Percentiles rank a stretch among this genome's conserved stretches.
Conservation (phyloP, 2,797 vertebrate genomes). For the Rhinichthys osculus region DNA sequence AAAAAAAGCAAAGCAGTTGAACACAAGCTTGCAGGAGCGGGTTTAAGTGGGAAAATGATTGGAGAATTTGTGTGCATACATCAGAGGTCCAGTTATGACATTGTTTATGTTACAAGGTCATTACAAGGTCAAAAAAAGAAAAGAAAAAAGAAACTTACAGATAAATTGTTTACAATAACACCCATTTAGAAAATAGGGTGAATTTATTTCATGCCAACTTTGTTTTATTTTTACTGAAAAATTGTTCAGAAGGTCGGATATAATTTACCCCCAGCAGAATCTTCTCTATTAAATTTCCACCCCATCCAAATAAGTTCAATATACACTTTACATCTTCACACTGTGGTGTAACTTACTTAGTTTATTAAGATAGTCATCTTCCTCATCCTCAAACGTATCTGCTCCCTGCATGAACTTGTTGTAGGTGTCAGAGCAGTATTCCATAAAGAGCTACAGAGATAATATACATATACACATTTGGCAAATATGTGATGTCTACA, state of each 20-base stretch:
- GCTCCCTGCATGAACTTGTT: conserved; percentile 89
- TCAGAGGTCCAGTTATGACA: not conserved
- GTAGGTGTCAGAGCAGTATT: conserved; percentile 88
- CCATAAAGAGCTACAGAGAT: conserved; percentile 83
- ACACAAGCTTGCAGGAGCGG: not conserved
- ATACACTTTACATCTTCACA: not conserved
- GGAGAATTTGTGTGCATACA: not conserved
- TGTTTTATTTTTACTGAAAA: not conserved
- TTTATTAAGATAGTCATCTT: conserved; percentile 80
- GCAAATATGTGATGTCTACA: not conserved
- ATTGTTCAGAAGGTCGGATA: not conserved
- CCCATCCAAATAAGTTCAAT: too few relatives aligned
- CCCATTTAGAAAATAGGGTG: not conserved
- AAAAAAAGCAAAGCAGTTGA: not conserved
- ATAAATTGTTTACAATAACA: not conserved
- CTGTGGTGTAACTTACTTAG: conserved; percentile 82
- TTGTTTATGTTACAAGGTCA: too few relatives aligned
- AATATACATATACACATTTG: conserved; percentile 12
- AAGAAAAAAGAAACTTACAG: not conserved
- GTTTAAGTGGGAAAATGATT: not conserved
- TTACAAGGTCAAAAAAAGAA: not conserved
- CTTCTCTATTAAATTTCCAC: not conserved
- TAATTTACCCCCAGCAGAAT: not conserved
- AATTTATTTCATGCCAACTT: not conserved
- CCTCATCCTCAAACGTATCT: conserved; percentile 88